These are phyloP conservation scores for Myiagra hebetior DNA, from an alignment of 2,113 vertebrate species.

Conservation along the genomic window DNA sequence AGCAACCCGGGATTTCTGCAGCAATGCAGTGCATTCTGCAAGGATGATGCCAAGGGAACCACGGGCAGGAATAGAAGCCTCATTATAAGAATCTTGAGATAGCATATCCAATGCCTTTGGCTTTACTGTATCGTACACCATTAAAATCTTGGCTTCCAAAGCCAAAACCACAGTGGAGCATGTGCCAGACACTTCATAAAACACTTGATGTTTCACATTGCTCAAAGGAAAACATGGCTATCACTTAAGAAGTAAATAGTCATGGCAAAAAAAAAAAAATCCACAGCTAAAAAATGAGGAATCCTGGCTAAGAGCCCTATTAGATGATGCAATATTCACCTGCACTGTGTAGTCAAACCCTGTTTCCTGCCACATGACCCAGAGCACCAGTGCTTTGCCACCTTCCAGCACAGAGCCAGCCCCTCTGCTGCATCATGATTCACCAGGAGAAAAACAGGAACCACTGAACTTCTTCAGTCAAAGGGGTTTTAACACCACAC, in stretches of 20 bases:
- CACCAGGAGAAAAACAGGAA: background rate
- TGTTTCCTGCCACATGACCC: background rate
- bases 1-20: background rate
- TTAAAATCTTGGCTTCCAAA: background rate
- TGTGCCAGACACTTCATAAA: background rate
- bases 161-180: background rate
- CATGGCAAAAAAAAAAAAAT: background rate
- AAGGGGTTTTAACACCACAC: background rate
- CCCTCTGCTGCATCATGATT: background rate
- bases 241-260: background rate
- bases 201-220: background rate
- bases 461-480: background rate
- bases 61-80: background rate
- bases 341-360: background rate
- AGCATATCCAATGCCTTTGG: background rate
- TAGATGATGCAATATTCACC: background rate
- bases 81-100: background rate
- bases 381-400: fast-evolving
- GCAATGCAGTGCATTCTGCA: background rate
- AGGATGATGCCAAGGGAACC: background rate
- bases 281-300: background rate
- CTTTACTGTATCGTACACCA: background rate
- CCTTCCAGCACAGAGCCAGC: background rate
- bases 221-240: background rate
- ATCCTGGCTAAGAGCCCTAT: background rate